A percentile compares a stretch with the other conserved stretches of the same genome.
These are phyloP conservation scores for Valencia hispanica DNA, from an alignment of 2,797 vertebrate genomes.

Conservation along the genomic window DNA sequence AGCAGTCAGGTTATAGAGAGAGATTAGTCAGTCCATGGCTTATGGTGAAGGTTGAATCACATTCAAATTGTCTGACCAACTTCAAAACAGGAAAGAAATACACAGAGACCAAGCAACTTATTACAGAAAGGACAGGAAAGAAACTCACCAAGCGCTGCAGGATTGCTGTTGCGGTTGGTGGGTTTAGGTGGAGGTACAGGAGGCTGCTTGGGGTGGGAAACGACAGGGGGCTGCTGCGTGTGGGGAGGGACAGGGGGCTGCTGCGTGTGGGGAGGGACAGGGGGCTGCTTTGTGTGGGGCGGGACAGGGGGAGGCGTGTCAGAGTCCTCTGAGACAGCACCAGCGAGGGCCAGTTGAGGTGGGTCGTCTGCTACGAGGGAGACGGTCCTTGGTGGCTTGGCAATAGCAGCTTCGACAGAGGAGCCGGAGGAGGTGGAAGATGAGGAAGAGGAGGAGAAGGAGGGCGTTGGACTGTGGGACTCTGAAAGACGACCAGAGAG, in stretches of 20 bases:
- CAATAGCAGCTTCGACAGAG: conserved; percentile 59
- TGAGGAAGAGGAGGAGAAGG: conserved; percentile 55
- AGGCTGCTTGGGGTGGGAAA: conserved; percentile 86
- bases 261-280: conserved; percentile 58
- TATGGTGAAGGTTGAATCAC: neutral
- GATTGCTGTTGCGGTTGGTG: conserved; percentile 89
- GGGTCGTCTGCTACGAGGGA: conserved; percentile 68
- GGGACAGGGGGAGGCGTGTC: conserved; percentile 62
- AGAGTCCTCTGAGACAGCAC: conserved; percentile 28
- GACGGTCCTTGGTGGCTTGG: conserved; percentile 78
- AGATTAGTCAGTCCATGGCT: neutral
- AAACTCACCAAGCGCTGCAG: conserved; percentile 86
- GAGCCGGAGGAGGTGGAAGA: conserved; percentile 66
- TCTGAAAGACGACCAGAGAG: conserved; percentile 76
- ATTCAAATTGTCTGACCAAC: neutral
- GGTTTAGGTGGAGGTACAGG: conserved; percentile 94
- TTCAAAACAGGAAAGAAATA: conserved; percentile 2
- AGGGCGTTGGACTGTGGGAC: conserved; percentile 53
- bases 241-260: conserved; percentile 68
- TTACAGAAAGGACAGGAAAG: conserved; percentile 1
- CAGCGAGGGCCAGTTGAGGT: conserved; percentile 12
- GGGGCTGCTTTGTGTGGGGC: conserved; percentile 85
- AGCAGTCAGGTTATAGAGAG: neutral
- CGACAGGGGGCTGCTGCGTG: conserved; percentile 46
- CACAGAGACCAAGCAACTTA: conserved; percentile 7